Evolutionary conservation across 2,113 vertebrate species (phyloP).

Genomic region (Bos indicus): DNA sequence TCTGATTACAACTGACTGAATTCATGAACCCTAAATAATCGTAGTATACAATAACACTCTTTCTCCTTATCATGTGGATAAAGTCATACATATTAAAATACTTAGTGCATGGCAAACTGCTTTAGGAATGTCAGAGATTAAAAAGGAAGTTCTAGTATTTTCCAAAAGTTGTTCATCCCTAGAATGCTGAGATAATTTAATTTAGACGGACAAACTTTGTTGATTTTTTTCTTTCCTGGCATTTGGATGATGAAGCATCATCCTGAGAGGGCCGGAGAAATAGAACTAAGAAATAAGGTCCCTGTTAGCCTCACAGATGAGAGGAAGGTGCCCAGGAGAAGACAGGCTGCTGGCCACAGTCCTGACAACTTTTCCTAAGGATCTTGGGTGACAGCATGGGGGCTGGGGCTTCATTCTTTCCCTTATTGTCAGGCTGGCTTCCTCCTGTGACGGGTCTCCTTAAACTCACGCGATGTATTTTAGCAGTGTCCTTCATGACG

Average conservation of each 20-base stretch:
- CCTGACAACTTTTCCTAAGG: not conserved
- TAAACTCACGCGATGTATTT: not conserved
- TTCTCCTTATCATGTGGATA: slow-evolving; percentile 14
- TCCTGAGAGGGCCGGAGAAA: not conserved
- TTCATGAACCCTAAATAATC: not conserved
- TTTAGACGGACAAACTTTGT: not conserved
- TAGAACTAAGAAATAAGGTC: not conserved
- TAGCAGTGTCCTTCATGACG: not conserved
- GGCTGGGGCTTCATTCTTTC: not conserved
- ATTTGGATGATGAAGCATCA: not conserved
- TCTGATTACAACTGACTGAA: slow-evolving; percentile 8
- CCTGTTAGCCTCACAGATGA: not conserved
- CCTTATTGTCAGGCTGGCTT: not conserved
- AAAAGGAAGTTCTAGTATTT: not conserved
- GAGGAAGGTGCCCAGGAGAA: not conserved
- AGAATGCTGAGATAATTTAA: not conserved
- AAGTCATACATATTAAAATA: not conserved
- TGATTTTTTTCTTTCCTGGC: slow-evolving; percentile 19
- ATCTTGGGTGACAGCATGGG: not conserved
- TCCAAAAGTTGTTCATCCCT: not conserved
- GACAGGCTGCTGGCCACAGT: too few relatives aligned
- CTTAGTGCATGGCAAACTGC: not conserved
- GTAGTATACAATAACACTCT: not conserved
- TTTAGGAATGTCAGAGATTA: not conserved
- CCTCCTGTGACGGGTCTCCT: not conserved